Evolutionary conservation across 2,113 vertebrate genomes (phyloP), one percentile per base, ranked within the genome.

Genomic region (Probosciger aterrimus): DNA sequence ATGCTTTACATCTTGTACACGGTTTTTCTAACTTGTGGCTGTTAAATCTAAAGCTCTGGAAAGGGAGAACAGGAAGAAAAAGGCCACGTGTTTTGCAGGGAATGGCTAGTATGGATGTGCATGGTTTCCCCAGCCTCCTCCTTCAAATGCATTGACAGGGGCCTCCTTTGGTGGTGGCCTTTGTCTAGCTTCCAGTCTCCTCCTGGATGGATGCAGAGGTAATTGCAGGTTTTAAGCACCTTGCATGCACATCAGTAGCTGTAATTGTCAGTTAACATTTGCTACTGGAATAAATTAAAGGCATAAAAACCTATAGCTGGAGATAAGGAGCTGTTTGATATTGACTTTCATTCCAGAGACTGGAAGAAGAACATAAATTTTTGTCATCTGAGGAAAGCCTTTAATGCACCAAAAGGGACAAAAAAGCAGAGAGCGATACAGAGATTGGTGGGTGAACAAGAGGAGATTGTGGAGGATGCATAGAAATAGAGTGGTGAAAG

Each of bases 301-400:
- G 49, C 65, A 59, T 79, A 64, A 92, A 88, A 87, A 41, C 25
- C 15, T 6, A 7, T 68, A 90, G 35, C 67, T 35, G 49, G 78
- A 22, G 64, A 81, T 76, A 92, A 93, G 95, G 88, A 88, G 60
- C 55, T 92, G 85, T 62, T 97, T 93, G 76, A 57, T 90, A 63
- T 17, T 82, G 94, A 91, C 95, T 94, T 96, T 86, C 88, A 90
- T 96, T 96, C 52, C 53, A 69, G 60, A 62, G 70, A 77, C 64
- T 73, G 70, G 87, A 96, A 85, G 20, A 46, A 85, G 47, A 96
- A 94, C 70, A 50, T 11, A 24, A 25, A 16, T 13, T 89, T 91
- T 90, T 94, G 88, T 63, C 53, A 84, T 88, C 52, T 74, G 74
- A 88, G 55, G 31, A 76, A 94, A 92, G 86, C 53, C 47, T 94